Evolutionary conservation across 2,888 invertebrate species (phyloP), one percentile per base, ranked within the genome.

Genomic region (Thymelicus sylvestris): DNA sequence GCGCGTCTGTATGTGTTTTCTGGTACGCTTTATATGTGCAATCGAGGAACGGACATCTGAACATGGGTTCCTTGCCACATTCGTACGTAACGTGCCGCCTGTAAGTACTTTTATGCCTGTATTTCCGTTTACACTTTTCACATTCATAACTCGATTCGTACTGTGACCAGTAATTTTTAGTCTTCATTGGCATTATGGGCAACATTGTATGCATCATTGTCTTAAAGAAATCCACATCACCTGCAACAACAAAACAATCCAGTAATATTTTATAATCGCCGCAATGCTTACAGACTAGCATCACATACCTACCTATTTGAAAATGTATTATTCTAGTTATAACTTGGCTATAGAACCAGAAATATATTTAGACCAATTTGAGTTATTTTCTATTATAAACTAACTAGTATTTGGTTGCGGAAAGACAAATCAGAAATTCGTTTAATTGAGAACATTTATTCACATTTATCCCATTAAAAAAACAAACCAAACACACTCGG

Each of bases 81-180:
- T 96, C 96, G 77, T 95, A 95, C 57, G 95, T 96, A 66, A 96
- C 89, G 83, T 97, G 97, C 80, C 96, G 95, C 81, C 95, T 94
- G 79, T 97, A 95, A 38, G 96, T 96, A 78, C 96, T 96, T 88
- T 96, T 96, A 90, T 96, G 96, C 76, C 96, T 95, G 87, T 97
- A 97, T 79, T 95, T 95, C 84, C 96, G 95, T 82, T 95, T 95
- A 85, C 97, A 97, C 77, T 95, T 95, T 74, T 95, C 94, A 84
- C 97, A 95, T 78, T 95, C 93, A 74, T 88, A 94, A 68, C 87
- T 87, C 83, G 89, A 88, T 75, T 93, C 92, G 77, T 90, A 93
- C 66, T 90, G 91, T 7, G 92, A 89, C 92, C 93, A 93, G 80
- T 87, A 93, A 80, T 92, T 92, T 86, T 93, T 93, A 74, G 92